These are phyloP conservation scores for Pygoscelis antarcticus DNA, from an alignment of 2,113 vertebrate genomes.

Conservation along the genomic window DNA sequence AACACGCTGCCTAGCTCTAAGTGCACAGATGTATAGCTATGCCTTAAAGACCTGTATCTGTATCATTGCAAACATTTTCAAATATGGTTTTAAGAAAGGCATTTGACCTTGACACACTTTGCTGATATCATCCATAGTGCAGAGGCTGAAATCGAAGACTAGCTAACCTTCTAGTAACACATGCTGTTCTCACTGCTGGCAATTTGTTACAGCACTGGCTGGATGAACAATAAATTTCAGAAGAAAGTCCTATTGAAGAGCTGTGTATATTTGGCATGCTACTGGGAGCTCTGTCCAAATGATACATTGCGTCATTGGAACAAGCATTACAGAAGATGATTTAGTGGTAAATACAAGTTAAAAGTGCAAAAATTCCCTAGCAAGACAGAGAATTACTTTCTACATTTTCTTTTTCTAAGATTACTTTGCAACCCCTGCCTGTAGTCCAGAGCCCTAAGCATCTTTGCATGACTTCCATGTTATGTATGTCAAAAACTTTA, in stretches of 20 bases:
- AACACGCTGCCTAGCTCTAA: neutral
- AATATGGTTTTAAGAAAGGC: neutral
- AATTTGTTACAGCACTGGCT: neutral
- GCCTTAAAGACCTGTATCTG: neutral
- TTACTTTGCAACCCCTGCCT: neutral
- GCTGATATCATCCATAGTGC: neutral
- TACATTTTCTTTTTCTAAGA: neutral
- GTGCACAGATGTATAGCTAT: neutral
- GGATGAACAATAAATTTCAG: neutral
- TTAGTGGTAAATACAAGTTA: conserved; percentile 30
- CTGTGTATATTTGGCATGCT: conserved; percentile 16
- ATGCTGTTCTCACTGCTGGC: neutral
- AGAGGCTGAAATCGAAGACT: neutral
- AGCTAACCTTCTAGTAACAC: neutral
- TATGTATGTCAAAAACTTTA: neutral
- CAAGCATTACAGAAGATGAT: neutral
- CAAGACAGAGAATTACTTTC: neutral
- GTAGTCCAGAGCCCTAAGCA: neutral
- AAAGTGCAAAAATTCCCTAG: neutral
- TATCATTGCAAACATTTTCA: neutral
- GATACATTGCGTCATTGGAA: conserved; percentile 18
- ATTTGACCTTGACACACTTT: conserved; percentile 7
- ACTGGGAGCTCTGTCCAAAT: conserved; percentile 18
- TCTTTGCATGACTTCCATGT: neutral
- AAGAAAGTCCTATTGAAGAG: neutral